Base-by-base conservation (phyloP, 2,113 vertebrate species). In the Scolopax mira region DNA sequence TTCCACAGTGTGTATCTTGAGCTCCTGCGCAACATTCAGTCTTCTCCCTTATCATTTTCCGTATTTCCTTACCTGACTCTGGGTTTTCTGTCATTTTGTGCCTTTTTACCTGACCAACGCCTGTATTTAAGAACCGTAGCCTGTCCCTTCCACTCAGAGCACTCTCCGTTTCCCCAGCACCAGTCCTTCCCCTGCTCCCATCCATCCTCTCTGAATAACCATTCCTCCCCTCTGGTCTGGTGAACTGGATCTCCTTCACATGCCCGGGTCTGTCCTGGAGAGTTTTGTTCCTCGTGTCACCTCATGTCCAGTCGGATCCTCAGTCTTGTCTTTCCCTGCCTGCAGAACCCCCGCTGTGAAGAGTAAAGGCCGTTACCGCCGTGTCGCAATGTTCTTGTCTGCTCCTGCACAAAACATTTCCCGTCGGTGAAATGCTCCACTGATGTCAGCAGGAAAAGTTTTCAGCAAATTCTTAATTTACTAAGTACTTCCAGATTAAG, bases 401-500 rank as follows among this genome's bases (percentile, higher is more conserved):
- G 94, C 18, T 71, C 69, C 82, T 79, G 33, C 88, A 73, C 82
- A 37, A 58, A 54, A 37, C 74, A 30, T 10, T 28, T 23, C 35
- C 74, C 13, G 1, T 8, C 4, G 23, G 35, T 31, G 42, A 67
- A 67, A 58, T 1, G n/a, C 66, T 95, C 67, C 54, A 23, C 71
- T 52, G 70, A n/a, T 66, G 79, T 67, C 96, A 94, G 95, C 89
- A 85, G n/a, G 25, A 90, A 90, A 94, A 95, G 79, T 94, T 91
- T 73, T 33, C 82, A 79, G 48, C 88, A 66, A 77, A 91, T 85
- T 90, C 89, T 92, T 92, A 72, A 83, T 94, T 94, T 82, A 30
- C 61, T 48, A 19, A 54, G 13, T 48, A 39, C 90, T 77, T 95
- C 62, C 73, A 94, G 73, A 57, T 64, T 79, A 72, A 90, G 80